Percentiles rank a stretch among this genome's conserved stretches.
Conservation (phyloP, 2,888 invertebrate genomes). For the Corythucha ciliata region DNA sequence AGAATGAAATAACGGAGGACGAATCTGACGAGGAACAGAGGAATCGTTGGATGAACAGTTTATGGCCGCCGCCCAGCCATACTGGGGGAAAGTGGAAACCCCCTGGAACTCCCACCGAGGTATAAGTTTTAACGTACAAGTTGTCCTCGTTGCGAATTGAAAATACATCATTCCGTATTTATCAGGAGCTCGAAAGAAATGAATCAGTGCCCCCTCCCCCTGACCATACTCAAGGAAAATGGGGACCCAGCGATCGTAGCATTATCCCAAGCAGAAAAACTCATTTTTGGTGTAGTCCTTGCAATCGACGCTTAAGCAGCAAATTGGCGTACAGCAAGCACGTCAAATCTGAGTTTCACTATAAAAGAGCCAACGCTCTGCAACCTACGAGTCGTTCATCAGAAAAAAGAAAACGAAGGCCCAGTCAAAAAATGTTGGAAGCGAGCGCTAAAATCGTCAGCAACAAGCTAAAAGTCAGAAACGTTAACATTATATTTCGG, state of each 20-base stretch:
- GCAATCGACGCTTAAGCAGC: constrained; percentile 57
- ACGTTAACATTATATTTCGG: background rate
- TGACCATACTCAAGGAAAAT: constrained; percentile 67
- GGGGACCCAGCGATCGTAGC: constrained; percentile 53
- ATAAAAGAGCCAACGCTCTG: constrained; percentile 50
- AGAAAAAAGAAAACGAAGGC: background rate
- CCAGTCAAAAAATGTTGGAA: constrained; percentile 44
- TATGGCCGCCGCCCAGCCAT: constrained; percentile 41
- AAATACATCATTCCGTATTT: background rate
- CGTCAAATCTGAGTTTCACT: constrained; percentile 62
- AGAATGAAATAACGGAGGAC: constrained; percentile 35
- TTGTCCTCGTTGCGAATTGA: background rate
- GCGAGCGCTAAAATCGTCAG: constrained; percentile 24
- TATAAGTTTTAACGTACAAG: background rate
- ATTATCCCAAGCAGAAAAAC: too few relatives aligned
- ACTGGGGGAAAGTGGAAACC: constrained; percentile 60
- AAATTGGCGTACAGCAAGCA: constrained; percentile 67
- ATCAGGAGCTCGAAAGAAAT: too few relatives aligned
- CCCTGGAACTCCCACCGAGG: constrained; percentile 15
- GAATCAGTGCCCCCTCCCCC: constrained; percentile 60
- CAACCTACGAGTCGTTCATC: constrained; percentile 42
- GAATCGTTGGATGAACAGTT: too few relatives aligned
- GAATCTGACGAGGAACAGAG: constrained; percentile 18
- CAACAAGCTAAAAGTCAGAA: background rate
- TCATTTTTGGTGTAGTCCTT: constrained; percentile 75